Evolutionary conservation across 1,140 invertebrate genomes (phyloP), one percentile per base, ranked within the genome.

Genomic region (Carcinoscorpius rotundicauda): DNA sequence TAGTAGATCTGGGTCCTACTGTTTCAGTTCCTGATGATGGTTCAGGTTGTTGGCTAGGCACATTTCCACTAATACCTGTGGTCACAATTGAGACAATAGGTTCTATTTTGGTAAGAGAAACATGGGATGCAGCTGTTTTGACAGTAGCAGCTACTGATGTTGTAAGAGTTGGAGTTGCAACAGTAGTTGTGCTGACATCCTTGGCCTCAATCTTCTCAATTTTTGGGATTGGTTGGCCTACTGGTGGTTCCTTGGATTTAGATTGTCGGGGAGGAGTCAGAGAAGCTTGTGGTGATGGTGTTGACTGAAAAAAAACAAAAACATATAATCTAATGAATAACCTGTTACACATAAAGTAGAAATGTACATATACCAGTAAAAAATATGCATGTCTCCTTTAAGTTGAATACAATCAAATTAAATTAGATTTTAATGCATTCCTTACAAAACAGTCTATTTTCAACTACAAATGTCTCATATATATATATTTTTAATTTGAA

Each of bases 261-360:
- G 52, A 11, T 50, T 49, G 55, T 49, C 51, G 50, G 5, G 53
- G 29, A 49, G 53, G 58, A 3, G 48, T 59, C 6, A 60, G 50
- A 0, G 64, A 58, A 49, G 55, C 49, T 61, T 58, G 58, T 49
- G 64, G 64, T 57, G 58, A 57, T 11, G 52, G 49, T 57, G 63
- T 11, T 29, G 57, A 48, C 56, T 57, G 8, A 10, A 57, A 10
- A 10, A 9, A 57, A 57, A 55, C n/a, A 9, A 48, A n/a, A 58
- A 8, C 4, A 58, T 2, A 29, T 29, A 29, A 29, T 29, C 29
- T 29, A 29, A 29, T 29, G 29, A 29, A 29, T 29, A 64, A 9
- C 11, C 9, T 49, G 10, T n/a, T 50, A 10, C 29, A 52, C 10
- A 51, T 5, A 59, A 9, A 60, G 49, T 9, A 6, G 4, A 1